phyloP scores from a whole-genome alignment of 2,797 vertebrate species.

The Sandelia bainsii region DNA sequence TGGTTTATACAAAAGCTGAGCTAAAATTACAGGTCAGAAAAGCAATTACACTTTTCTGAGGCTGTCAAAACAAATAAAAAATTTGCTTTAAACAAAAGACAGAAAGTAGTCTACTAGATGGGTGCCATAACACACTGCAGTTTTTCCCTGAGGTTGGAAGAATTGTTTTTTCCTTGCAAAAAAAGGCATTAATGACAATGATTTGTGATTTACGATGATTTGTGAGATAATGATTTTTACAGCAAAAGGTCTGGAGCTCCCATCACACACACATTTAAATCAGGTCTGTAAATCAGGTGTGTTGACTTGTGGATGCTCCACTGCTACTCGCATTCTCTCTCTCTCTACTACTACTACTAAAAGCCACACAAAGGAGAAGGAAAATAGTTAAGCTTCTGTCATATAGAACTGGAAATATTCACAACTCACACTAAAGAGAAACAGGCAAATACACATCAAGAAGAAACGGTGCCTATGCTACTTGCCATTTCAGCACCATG shows the following conservation, averaged over 20 bases:
- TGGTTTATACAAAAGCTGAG: conserved; percentile 78
- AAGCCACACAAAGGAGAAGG: conserved; percentile 19
- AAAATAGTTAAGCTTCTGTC: conserved; percentile 20
- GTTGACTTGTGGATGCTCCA: conserved; percentile 42
- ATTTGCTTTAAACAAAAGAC: conserved; percentile 78
- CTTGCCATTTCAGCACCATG: conserved; percentile 78
- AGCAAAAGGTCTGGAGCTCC: conserved; percentile 30
- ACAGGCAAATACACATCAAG: conserved; percentile 3
- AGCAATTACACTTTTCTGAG: conserved; percentile 84
- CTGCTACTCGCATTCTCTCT: conserved; percentile 37
- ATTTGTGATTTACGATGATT: too few species aligned
- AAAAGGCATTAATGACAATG: conserved; percentile 11
- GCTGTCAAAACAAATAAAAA: conserved; percentile 82
- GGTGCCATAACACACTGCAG: conserved; percentile 74
- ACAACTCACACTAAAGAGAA: conserved; percentile 35
- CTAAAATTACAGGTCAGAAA: conserved; percentile 84
- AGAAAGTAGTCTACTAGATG: conserved; percentile 66
- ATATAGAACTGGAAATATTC: conserved; percentile 39
- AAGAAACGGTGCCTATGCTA: conserved; percentile 6
- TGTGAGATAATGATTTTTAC: conserved; percentile 64
- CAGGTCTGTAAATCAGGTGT: conserved; percentile 52
- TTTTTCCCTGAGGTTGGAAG: conserved; percentile 72
- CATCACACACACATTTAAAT: conserved; percentile 58
- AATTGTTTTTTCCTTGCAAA: conserved; percentile 76
- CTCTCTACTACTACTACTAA: conserved; percentile 21